phyloP scores from a whole-genome alignment of 1,140 invertebrate species.

The Rhyzopertha dominica region DNA sequence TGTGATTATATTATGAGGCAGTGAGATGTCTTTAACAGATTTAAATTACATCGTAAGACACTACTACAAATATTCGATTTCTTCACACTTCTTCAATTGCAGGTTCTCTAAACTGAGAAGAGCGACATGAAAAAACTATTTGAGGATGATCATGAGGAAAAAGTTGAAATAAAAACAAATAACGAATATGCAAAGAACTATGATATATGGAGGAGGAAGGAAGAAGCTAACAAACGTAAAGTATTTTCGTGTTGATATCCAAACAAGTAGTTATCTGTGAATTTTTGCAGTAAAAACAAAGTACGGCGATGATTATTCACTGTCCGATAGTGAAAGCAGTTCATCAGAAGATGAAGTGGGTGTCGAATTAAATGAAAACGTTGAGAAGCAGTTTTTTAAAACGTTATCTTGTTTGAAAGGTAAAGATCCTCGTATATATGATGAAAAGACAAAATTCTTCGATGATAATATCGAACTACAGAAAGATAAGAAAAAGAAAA shows the following conservation, averaged over 20 bases:
- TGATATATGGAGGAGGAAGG: constrained; percentile 73
- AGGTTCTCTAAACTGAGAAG: too few relatives aligned
- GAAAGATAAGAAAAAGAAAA: constrained; percentile 41
- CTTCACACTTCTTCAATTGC: too few relatives aligned
- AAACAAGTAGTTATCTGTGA: constrained; percentile 7
- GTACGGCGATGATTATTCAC: constrained; percentile 54
- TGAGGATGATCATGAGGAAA: constrained; percentile 47
- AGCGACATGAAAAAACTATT: constrained; percentile 35
- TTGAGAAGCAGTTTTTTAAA: constrained; percentile 83
- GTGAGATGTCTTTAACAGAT: too few relatives aligned
- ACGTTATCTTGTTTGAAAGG: constrained; percentile 79
- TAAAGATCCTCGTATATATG: constrained; percentile 84
- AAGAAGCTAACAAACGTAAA: constrained; percentile 79
- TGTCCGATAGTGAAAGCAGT: constrained; percentile 38
- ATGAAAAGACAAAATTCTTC: constrained; percentile 73
- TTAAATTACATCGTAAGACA: too few relatives aligned
- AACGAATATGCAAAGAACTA: constrained; percentile 78
- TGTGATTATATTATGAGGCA: too few relatives aligned
- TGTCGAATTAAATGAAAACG: constrained; percentile 53
- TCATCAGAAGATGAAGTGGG: constrained; percentile 61
- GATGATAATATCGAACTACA: constrained; percentile 44
- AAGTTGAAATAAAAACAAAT: constrained; percentile 62
- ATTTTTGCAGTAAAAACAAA: constrained; percentile 62
- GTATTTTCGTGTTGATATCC: constrained; percentile 1
- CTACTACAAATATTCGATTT: too few relatives aligned